Evolutionary conservation across 2,113 vertebrate species (phyloP).

Genomic region (Microtus richardsoni): DNA sequence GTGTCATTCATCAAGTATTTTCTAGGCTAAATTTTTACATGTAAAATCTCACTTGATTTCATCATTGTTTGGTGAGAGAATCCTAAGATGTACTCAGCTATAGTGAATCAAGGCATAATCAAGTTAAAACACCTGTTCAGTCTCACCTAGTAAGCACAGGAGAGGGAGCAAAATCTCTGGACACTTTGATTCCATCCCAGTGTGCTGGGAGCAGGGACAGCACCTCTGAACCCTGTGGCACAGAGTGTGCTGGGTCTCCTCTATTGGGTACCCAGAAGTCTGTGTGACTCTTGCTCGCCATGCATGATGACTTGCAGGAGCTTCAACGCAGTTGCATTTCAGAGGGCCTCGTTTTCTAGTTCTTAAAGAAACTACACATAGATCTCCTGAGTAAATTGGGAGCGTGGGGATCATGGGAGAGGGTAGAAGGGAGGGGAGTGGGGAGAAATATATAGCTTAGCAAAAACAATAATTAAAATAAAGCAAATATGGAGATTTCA

Average conservation of each 20-base stretch:
- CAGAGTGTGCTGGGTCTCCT: background rate
- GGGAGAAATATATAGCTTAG: too few relatives aligned
- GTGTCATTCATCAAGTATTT: background rate
- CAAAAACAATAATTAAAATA: too few relatives aligned
- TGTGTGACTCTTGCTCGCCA: background rate
- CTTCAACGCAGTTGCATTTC: background rate
- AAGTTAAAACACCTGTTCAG: background rate
- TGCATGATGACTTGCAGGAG: background rate
- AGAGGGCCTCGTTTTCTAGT: background rate
- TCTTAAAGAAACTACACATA: background rate
- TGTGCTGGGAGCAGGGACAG: background rate
- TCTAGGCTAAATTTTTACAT: background rate
- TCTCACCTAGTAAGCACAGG: background rate
- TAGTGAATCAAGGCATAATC: background rate
- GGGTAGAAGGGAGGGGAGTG: too few relatives aligned
- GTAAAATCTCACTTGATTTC: slow-evolving; percentile 4
- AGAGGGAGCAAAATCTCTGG: background rate
- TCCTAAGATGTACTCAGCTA: background rate
- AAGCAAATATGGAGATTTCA: slow-evolving; percentile 24
- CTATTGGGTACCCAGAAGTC: background rate
- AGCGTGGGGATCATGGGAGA: too few relatives aligned
- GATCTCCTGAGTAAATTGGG: too few relatives aligned
- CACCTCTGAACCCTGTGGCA: background rate
- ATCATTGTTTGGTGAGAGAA: background rate
- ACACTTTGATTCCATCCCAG: background rate